Evolutionary conservation across 1,140 invertebrate species (phyloP), one percentile per base, ranked within the genome.

Genomic region (Agrypnia vestita): DNA sequence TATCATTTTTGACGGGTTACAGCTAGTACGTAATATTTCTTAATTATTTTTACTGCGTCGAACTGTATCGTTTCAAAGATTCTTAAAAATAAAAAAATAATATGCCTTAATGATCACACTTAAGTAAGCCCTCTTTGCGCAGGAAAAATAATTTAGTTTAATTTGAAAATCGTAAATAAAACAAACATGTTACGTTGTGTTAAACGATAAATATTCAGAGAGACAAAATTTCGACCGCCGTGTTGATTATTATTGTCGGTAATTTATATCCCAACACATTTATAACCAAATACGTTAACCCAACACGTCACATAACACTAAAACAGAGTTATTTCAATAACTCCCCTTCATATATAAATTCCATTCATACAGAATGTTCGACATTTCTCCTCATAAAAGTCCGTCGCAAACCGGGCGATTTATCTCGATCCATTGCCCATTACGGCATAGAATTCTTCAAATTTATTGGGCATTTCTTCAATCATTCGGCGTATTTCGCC

Each of bases 331-430:
- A 64, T 64, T 59, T 64, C 61, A 43, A 64, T 64, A 43, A 43
- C 19, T 43, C 61, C 19, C 35, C 25, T 64, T 64, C 61, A 43
- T 35, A 64, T 64, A 64, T 64, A 64, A 64, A 64, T 64, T 64
- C 61, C 35, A 12, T 13, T 0, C n/a, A n/a, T n/a, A n/a, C 61
- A 35, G 19, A 43, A 6, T 25, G 6, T 43, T 15, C 19, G 35
- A 35, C 25, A 44, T 64, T 64, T 64, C 15, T 25, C 61, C 35
- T 25, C 35, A 64, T 64, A 64, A 64, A 64, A 21, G 61, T 64
- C 61, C 61, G 7, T 35, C 19, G 19, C 61, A 25, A 64, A 64
- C 61, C 35, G 61, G 19, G 4, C 13, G n/a, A 64, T 64, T 64
- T 43, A 64, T 64, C 19, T 64, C 25, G 61, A 4, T n/a, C 11